Evolutionary conservation across 2,113 vertebrate genomes (phyloP), one percentile per base, ranked within the genome.

Genomic region (Nansenia antarctica): DNA sequence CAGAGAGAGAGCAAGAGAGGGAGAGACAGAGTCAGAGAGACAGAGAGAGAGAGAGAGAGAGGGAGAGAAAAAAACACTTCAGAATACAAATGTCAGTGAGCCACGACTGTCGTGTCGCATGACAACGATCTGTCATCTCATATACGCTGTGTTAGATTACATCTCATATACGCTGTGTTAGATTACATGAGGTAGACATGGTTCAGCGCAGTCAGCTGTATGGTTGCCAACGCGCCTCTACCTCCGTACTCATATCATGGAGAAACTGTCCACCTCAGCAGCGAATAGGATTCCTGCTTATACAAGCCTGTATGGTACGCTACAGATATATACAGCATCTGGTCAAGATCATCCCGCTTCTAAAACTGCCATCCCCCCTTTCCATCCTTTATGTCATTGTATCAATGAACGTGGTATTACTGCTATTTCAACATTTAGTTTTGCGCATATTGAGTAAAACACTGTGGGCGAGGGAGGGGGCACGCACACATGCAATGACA

Each of bases 141-240:
- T 77, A 31, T 58, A 6, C 58, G 67, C 70, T 57, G 71, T 42
- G 67, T 71, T 71, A 63, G 75, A 72, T 78, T 68, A 60, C 64
- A 20, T 54, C n/a, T n/a, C n/a, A n/a, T n/a, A 30, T 78, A 37
- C 27, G 67, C 70, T 57, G 71, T 42, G 67, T 71, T 71, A 63
- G 75, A 72, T 78, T 68, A 60, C 64, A 20, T 54, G 69, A 35
- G 57, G 84, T 82, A n/a, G 79, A 87, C 84, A 67, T 62, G 81
- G 64, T 73, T 47, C 32, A 59, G 78, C 69, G 39, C 66, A 18
- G 85, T 85, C 82, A 86, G 79, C 77, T 73, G 11, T 34, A 67
- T 73, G 57, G 8, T 39, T 77, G 70, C 70, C 76, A 55, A 53
- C 7, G 12, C 66, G 58, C 9, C 73, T 72, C 67, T 66, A n/a